Base-by-base conservation (phyloP, 2,797 vertebrate genomes). In the Myiotriccus ornatus region DNA sequence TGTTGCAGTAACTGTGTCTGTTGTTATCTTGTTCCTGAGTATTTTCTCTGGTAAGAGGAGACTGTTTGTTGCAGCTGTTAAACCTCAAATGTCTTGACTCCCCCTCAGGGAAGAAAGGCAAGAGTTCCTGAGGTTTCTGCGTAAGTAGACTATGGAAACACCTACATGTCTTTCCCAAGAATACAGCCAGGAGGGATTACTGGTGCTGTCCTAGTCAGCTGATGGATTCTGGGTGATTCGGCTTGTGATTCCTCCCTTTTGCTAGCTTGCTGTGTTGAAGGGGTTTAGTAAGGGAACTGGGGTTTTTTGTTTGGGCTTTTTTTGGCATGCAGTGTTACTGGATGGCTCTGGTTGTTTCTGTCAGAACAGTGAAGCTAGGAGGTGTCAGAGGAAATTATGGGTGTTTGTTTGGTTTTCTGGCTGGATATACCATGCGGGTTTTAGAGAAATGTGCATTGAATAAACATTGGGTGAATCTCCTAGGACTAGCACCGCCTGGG, bases 1-100 rank as follows among this genome's bases (percentile, higher is more conserved):
- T 93, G 88, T 96, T 93, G 83, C 90, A 64, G 88, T 93, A 85
- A 92, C 95, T 68, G 20, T 89, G 86, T 87, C 92, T 96, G 88
- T 90, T 94, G 94, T 96, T 95, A 95, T 94, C 92, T 95, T 94
- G 84, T 95, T 95, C 93, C 49, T 94, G 94, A 95, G 82, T 97
- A 93, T 95, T 94, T 95, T 96, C 47, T 67, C 92, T 94, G 59
- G 90, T 95, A 96, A 96, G 81, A 92, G 89, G 84, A 96, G 34
- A 57, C 89, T 87, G 93, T 96, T 95, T 95, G 94, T 95, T 95
- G 95, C 95, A 94, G 93, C 68, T 94, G 93, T 94, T 95, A 96
- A 95, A 92, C 92, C 94, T 95, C 95, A 95, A 87, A 89, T 80
- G 90, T 85, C 90, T 95, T 87, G 64, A 83, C 80, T 93, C 84